Percentiles rank a stretch among this genome's conserved stretches.
phyloP scores from a whole-genome alignment of 2,113 vertebrate species.

The Oryzias javanicus region DNA sequence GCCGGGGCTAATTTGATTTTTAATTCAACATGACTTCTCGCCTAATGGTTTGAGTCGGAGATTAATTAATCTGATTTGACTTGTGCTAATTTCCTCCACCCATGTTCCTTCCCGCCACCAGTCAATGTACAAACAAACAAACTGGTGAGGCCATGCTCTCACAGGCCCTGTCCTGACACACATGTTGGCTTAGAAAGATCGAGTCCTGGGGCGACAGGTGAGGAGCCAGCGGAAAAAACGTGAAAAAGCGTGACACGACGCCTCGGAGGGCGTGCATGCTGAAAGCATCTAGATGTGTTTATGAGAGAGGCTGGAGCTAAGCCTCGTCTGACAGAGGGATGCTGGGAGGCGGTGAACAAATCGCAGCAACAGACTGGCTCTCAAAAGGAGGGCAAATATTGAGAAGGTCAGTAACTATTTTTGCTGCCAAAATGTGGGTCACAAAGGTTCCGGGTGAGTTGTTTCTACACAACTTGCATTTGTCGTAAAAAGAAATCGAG shows the following conservation, averaged over 20 bases:
- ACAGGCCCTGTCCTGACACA: slow-evolving; percentile 56
- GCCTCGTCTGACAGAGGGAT: slow-evolving; percentile 56
- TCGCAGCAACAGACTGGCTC: slow-evolving; percentile 59
- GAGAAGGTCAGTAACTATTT: slow-evolving; percentile 67
- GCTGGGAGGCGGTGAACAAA: slow-evolving; percentile 65
- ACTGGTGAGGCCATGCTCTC: slow-evolving; percentile 35
- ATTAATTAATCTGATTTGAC: slow-evolving; percentile 81
- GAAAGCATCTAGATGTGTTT: slow-evolving; percentile 30
- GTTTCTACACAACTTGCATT: slow-evolving; percentile 32
- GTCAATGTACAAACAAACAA: slow-evolving; percentile 59
- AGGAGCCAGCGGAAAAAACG: slow-evolving; percentile 34
- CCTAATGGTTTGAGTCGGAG: slow-evolving; percentile 69
- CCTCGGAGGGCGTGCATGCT: slow-evolving; percentile 31
- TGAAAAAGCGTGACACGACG: slow-evolving; percentile 20
- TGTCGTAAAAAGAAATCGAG: slow-evolving; percentile 11
- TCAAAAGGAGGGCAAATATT: slow-evolving; percentile 55
- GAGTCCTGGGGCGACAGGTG: slow-evolving; percentile 67
- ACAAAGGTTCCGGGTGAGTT: slow-evolving; percentile 47
- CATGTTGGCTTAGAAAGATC: slow-evolving; percentile 42
- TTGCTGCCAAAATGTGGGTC: slow-evolving; percentile 67
- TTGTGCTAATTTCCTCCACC: slow-evolving; percentile 75
- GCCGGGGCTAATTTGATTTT: slow-evolving; percentile 79
- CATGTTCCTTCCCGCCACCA: slow-evolving; percentile 39
- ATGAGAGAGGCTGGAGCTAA: slow-evolving; percentile 42
- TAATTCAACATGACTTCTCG: slow-evolving; percentile 76